Evolutionary conservation across 2,888 invertebrate species (phyloP).

Genomic region (Shargacucullia verbasci): DNA sequence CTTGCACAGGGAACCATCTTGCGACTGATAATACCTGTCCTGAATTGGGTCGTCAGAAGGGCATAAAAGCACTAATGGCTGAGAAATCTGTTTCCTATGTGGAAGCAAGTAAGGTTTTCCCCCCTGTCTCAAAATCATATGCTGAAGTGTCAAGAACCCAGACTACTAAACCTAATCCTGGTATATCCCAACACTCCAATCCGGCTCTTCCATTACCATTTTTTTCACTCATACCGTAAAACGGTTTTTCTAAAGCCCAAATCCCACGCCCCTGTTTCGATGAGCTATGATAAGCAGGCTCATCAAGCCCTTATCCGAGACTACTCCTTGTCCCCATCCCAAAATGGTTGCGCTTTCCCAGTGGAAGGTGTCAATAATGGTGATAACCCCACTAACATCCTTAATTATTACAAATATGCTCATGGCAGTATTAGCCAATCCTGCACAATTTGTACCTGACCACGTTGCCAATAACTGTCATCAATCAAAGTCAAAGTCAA

Average conservation of each 20-base stretch:
- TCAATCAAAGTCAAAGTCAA: no score
- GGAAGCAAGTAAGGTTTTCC: background rate
- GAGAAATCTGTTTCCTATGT: conserved; percentile 2
- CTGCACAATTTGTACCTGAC: background rate
- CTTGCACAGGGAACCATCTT: no score
- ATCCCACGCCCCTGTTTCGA: background rate
- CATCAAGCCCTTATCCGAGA: background rate
- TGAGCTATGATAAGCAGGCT: background rate
- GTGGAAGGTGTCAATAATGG: background rate
- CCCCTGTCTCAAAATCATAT: background rate
- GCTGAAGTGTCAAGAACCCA: background rate
- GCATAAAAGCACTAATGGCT: conserved; percentile 1
- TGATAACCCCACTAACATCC: background rate
- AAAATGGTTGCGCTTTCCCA: conserved; percentile 2
- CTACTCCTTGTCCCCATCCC: background rate
- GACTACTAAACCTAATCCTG: background rate
- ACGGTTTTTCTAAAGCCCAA: conserved; percentile 5
- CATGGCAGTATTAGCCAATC: background rate
- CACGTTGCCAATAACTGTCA: no score
- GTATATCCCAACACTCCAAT: background rate
- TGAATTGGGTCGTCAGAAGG: background rate
- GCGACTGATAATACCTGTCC: no score
- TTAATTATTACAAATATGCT: background rate
- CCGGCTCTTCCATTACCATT: no score
- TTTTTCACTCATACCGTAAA: background rate